Evolutionary conservation across 2,113 vertebrate genomes (phyloP).

Genomic region (Arenaria interpres): DNA sequence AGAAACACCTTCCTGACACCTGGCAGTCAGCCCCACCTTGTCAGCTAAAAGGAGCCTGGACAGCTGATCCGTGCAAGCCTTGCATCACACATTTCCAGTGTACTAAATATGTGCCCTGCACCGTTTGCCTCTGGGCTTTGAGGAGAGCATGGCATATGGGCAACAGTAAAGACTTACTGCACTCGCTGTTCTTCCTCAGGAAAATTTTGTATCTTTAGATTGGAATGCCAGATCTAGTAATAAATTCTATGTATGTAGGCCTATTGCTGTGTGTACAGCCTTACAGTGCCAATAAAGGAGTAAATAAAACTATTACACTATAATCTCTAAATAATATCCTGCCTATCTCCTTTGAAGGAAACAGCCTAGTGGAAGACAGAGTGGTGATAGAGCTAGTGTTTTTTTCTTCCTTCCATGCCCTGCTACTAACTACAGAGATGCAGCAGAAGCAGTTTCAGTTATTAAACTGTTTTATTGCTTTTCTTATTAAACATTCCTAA

Average conservation of each 20-base stretch:
- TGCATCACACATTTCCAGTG: background rate
- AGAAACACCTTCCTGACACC: background rate
- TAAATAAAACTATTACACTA: background rate
- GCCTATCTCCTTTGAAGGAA: background rate
- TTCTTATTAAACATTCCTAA: slow-evolving; percentile 2
- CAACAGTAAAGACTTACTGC: background rate
- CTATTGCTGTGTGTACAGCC: background rate
- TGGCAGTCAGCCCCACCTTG: background rate
- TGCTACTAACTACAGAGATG: background rate
- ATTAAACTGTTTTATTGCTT: slow-evolving; percentile 4
- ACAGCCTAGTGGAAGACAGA: background rate
- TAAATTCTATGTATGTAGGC: background rate
- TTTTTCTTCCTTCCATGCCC: background rate
- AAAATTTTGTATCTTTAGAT: background rate
- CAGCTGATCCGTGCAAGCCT: background rate
- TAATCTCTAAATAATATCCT: background rate
- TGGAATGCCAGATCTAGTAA: background rate
- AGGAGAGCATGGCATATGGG: background rate
- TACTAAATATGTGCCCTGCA: background rate
- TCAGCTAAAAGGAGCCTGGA: background rate
- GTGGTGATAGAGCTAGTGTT: background rate
- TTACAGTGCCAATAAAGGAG: background rate
- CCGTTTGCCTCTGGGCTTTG: background rate
- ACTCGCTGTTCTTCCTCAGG: background rate
- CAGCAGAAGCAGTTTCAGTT: background rate